Evolutionary conservation across 2,888 invertebrate species (phyloP).

Genomic region (Uropetala carovei): DNA sequence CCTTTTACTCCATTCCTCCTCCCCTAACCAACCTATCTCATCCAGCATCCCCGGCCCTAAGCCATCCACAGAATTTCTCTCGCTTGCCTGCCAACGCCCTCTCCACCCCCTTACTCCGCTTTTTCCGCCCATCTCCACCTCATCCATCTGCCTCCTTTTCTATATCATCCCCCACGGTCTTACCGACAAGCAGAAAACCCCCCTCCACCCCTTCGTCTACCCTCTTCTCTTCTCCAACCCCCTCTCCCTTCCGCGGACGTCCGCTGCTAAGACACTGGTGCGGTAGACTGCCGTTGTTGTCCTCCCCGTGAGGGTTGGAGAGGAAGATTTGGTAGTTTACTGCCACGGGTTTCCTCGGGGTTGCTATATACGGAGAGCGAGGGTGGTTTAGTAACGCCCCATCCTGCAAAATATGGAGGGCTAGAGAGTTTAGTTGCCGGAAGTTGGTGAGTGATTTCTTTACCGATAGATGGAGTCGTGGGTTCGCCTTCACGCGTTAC

Average conservation of each 20-base stretch:
- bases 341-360: conserved; percentile 49
- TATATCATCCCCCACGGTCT: neutral
- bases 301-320: conserved; percentile 3
- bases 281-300: conserved; percentile 20
- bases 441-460: conserved; percentile 34
- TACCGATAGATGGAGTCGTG: conserved; percentile 14
- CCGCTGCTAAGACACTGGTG: neutral
- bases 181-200: neutral
- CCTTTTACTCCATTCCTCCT: neutral
- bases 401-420: neutral
- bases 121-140: neutral
- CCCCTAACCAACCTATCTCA: neutral
- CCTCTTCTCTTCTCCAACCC: neutral
- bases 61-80: conserved; percentile 18
- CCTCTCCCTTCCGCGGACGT: neutral
- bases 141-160: conserved; percentile 18
- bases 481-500: conserved; percentile 10
- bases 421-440: neutral
- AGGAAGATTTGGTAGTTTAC: conserved; percentile 40
- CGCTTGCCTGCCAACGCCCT: neutral
- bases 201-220: neutral
- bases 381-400: conserved; percentile 12
- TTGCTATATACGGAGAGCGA: neutral
- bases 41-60: neutral
- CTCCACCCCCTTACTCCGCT: neutral